These are phyloP conservation scores for Exocentrus adspersus DNA, from an alignment of 2,888 invertebrate genomes.

Conservation along the genomic window DNA sequence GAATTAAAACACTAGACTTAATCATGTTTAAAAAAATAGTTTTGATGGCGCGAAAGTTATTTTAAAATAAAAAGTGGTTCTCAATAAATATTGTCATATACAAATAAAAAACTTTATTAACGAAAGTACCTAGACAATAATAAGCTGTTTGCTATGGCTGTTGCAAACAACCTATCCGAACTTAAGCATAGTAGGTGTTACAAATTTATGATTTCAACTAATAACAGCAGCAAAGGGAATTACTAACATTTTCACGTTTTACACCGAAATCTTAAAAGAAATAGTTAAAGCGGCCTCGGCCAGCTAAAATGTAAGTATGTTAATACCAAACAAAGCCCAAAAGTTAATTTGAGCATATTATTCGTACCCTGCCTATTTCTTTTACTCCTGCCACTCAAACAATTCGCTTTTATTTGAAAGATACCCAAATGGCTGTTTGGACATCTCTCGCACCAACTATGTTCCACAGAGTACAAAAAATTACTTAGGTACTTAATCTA, in stretches of 20 bases:
- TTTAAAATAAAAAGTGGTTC: no score
- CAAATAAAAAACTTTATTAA: conserved; percentile 20
- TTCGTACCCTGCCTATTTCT: no score
- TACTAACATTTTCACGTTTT: no score
- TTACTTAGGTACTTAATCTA: conserved; percentile 19
- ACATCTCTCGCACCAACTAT: conserved; percentile 31
- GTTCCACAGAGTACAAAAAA: conserved; percentile 46
- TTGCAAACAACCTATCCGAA: conserved; percentile 50
- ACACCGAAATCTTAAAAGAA: background rate
- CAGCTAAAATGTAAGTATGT: no score
- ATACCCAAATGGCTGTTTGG: conserved; percentile 60
- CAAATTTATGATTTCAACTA: background rate
- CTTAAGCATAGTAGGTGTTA: background rate
- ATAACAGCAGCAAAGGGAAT: no score
- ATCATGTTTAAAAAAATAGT: no score
- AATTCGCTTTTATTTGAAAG: conserved; percentile 37
- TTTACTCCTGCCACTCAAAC: no score
- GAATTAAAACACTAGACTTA: background rate
- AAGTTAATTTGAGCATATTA: no score
- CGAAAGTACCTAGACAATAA: conserved; percentile 1
- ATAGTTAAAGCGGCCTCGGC: no score
- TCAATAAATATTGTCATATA: no score
- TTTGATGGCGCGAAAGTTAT: no score
- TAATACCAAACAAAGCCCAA: no score
- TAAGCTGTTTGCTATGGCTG: conserved; percentile 58